A percentile compares a stretch with the other conserved stretches of the same genome.
Evolutionary conservation across 2,113 vertebrate genomes (phyloP).

Genomic region (Vidua chalybeata): DNA sequence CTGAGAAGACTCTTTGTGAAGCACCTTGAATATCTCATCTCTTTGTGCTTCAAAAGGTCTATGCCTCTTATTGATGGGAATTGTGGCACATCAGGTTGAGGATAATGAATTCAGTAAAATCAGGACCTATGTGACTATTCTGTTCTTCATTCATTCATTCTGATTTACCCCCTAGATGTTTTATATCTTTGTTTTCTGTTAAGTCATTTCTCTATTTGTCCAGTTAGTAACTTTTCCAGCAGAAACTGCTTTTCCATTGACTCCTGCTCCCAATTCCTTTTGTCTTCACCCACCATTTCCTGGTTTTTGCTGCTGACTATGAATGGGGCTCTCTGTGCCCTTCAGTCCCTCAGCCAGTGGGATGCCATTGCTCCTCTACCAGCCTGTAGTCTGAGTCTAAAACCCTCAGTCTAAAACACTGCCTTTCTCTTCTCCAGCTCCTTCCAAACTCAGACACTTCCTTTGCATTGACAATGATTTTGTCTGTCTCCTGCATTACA

Average conservation of each 20-base stretch:
- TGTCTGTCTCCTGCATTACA: not conserved
- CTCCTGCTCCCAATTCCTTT: not conserved
- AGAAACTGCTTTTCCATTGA: not conserved
- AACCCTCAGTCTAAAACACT: not conserved
- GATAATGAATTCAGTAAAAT: not conserved
- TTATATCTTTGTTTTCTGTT: not conserved
- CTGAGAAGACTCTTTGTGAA: not conserved
- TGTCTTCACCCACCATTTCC: not conserved
- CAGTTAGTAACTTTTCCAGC: not conserved
- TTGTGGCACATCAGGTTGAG: not conserved
- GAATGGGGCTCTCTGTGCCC: not conserved
- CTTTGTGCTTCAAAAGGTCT: not conserved
- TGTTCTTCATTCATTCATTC: not conserved
- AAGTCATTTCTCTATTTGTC: not conserved
- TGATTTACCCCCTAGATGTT: not conserved
- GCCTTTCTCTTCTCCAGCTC: not conserved
- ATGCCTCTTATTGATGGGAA: not conserved
- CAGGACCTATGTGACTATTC: not conserved
- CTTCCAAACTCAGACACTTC: not conserved
- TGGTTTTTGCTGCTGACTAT: not conserved
- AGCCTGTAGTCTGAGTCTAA: not conserved
- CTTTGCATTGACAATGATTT: not conserved
- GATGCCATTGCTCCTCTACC: not conserved
- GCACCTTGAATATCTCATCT: not conserved
- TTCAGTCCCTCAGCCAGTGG: not conserved